Conservation (phyloP, 2,797 vertebrate species). For the Gymnothorax reevesii region DNA sequence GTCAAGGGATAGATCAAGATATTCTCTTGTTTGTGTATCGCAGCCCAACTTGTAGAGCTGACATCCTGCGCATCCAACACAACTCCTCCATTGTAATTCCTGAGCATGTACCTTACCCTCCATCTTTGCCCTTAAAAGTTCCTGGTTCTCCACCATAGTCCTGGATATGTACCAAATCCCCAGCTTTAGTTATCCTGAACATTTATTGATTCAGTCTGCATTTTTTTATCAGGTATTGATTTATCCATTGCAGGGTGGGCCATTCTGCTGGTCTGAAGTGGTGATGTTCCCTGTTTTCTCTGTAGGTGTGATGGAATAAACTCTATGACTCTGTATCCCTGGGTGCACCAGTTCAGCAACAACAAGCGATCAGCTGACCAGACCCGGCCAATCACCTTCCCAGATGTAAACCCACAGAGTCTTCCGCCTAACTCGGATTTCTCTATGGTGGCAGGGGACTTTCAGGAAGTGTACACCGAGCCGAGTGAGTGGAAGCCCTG, state of each 20-base stretch:
- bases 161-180: constrained; percentile 92
- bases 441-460: constrained; percentile 98
- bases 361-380: constrained; percentile 93
- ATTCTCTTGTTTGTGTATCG: too few species aligned
- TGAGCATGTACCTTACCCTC: constrained; percentile 99
- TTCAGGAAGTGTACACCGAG: constrained; percentile 93
- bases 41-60: too few species aligned
- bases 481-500: constrained; percentile 72
- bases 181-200: constrained; percentile 91
- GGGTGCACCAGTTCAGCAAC: constrained; percentile 99
- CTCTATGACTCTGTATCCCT: constrained; percentile 90
- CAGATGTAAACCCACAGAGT: constrained; percentile 92
- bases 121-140: constrained; percentile 99
- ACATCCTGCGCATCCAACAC: too few species aligned
- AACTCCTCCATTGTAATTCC: constrained; percentile 92
- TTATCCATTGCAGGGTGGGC: background rate
- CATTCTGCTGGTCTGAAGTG: background rate
- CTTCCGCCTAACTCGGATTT: constrained; percentile 89
- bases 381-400: constrained; percentile 88
- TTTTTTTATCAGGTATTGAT: background rate
- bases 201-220: constrained; percentile 75
- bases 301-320: constrained; percentile 92
- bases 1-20: too few species aligned
- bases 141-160: constrained; percentile 92
- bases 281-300: background rate